Evolutionary conservation across 2,888 invertebrate species (phyloP).

Genomic region (Diachrysia chrysitis): DNA sequence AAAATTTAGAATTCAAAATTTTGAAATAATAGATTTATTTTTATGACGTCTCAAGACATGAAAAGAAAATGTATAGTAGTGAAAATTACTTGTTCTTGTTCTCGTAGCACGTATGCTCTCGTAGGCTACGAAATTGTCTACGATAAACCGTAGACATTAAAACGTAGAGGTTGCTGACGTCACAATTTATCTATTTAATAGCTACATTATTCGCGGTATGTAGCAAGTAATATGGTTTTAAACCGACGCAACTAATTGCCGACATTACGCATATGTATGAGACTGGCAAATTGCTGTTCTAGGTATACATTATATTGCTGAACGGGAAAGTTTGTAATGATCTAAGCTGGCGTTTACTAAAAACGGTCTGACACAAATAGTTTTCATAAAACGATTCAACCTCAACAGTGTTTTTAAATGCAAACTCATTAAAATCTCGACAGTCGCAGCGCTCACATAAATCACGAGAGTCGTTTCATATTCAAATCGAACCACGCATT

Average conservation of each 20-base stretch:
- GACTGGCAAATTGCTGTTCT: slow-evolving; percentile 40
- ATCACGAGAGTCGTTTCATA: not conserved
- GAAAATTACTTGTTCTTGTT: not conserved
- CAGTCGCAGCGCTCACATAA: not conserved
- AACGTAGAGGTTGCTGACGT: slow-evolving; percentile 49
- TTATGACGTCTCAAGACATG: too few relatives aligned
- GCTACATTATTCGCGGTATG: slow-evolving; percentile 57
- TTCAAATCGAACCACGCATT: not conserved
- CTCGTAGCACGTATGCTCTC: slow-evolving; percentile 40
- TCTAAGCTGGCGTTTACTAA: not conserved
- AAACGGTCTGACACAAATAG: not conserved
- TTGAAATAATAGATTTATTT: too few relatives aligned
- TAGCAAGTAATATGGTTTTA: slow-evolving; percentile 59
- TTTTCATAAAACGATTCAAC: not conserved
- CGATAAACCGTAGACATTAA: slow-evolving; percentile 47
- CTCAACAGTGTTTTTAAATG: not conserved
- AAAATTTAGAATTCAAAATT: too few relatives aligned
- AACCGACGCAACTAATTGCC: slow-evolving; percentile 54
- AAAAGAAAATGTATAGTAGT: not conserved
- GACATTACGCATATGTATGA: slow-evolving; percentile 39
- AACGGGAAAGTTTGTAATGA: not conserved
- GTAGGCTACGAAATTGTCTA: slow-evolving; percentile 50
- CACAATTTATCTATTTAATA: slow-evolving; percentile 58
- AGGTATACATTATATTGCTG: slow-evolving; percentile 27
- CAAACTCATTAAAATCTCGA: not conserved